These are phyloP conservation scores for Ophion obscuratus DNA, from an alignment of 2,888 invertebrate genomes.

Conservation along the genomic window DNA sequence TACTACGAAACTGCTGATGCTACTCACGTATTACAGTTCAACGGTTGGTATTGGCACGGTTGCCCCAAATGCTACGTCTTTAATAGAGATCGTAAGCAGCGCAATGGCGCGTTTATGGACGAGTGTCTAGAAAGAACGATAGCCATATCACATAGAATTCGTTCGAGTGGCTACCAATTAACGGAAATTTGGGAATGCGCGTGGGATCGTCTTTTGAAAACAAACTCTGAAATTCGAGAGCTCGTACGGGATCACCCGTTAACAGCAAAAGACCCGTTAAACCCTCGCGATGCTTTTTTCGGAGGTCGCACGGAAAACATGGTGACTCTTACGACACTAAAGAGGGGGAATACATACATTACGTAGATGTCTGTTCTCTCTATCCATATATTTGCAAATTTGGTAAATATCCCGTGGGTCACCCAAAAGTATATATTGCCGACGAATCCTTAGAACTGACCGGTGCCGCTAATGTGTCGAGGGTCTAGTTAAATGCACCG, in stretches of 20 bases:
- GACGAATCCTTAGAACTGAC: slow-evolving; percentile 45
- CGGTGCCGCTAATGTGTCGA: slow-evolving; percentile 64
- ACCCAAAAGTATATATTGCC: slow-evolving; percentile 70
- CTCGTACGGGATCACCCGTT: slow-evolving; percentile 8
- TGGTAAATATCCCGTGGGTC: slow-evolving; percentile 73
- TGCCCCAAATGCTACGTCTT: slow-evolving; percentile 18
- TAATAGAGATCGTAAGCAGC: neutral
- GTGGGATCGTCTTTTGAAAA: slow-evolving; percentile 24
- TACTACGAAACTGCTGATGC: slow-evolving; percentile 17
- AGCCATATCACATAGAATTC: neutral
- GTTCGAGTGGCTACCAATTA: neutral
- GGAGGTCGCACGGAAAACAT: too few species aligned
- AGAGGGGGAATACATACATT: slow-evolving; percentile 54
- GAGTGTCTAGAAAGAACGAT: neutral
- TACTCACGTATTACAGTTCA: slow-evolving; percentile 39
- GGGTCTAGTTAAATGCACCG: slow-evolving; percentile 71
- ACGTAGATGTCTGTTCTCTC: slow-evolving; percentile 67
- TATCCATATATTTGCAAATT: slow-evolving; percentile 76
- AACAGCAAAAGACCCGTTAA: neutral
- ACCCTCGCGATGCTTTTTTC: slow-evolving; percentile 68
- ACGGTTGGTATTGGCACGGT: slow-evolving; percentile 58
- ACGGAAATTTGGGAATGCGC: slow-evolving; percentile 61
- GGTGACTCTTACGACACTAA: slow-evolving; percentile 44
- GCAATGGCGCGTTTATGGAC: slow-evolving; percentile 2
- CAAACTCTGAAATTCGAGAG: neutral